Base-by-base conservation (phyloP, 2,797 vertebrate species). In the Toxotes lorentzi region DNA sequence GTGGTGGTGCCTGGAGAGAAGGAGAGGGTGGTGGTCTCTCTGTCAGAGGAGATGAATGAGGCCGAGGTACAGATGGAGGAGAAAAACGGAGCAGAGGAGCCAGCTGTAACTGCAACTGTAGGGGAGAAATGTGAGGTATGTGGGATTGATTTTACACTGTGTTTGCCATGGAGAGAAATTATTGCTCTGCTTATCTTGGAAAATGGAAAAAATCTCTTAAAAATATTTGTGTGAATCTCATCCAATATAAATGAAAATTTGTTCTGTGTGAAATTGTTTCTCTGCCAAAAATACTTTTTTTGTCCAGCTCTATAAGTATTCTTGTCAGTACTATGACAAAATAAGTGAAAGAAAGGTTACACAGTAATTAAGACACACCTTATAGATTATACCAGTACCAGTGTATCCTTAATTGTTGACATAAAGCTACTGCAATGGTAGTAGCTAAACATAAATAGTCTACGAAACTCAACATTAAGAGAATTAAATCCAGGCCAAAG, bases 1-100 rank as follows among this genome's bases (percentile, higher is more conserved):
- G 81, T 97, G 93, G 84, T 95, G 90, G 95, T 97, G 19, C 96
- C 96, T 0, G 97, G 96, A 12, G 96, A 97, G 90, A 91, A 93
- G 57, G 93, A 96, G 23, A 86, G 94, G 67, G 91, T 96, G 82
- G 91, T 95, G 30, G 95, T 96, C 62, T 88, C 92, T 56, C 91
- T 96, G 69, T 91, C 94, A 0, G 95, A 96, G 34, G 93, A 95
- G 53, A 62, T 74, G 2, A 81, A 81, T 0, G 91, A 91, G 1
- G 65, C 21, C 0, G 76, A 88, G 0, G 24, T 5, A 2, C 76
- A 13, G 47, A 68, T 57, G 47, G 82, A 84, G 73, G 90, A 89
- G 67, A 91, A 94, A 23, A 84, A 95, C 51, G 93, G 94, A 40
- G 77, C 57, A 32, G 70, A 84, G 43, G 71, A 83, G 67, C 70